Conservation (phyloP, 2,797 vertebrate genomes). For the Enteromius mattozi region DNA sequence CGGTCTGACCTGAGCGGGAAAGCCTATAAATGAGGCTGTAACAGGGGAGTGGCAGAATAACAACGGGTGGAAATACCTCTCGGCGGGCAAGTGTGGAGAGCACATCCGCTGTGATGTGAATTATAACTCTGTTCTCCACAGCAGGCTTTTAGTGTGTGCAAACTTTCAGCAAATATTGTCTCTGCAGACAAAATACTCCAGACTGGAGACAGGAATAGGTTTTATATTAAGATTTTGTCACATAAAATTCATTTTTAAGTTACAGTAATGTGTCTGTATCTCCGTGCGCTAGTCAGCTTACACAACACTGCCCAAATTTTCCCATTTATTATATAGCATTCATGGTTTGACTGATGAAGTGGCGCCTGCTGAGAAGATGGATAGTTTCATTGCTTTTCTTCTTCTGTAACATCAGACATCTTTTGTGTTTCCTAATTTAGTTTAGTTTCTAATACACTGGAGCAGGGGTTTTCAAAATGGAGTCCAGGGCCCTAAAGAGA, state of each 20-base stretch:
- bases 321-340: constrained; percentile 1
- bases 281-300: neutral
- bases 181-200: constrained; percentile 77
- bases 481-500: neutral
- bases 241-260: constrained; percentile 72
- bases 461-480: neutral
- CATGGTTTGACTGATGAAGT: constrained; percentile 28
- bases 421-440: neutral
- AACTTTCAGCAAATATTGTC: constrained; percentile 71
- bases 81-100: constrained; percentile 3
- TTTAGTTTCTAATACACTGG: neutral
- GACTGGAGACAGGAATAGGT: constrained; percentile 67
- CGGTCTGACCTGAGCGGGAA: constrained; percentile 34
- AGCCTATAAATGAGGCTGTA: constrained; percentile 57
- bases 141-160: constrained; percentile 67
- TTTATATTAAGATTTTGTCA: constrained; percentile 75
- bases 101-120: constrained; percentile 67
- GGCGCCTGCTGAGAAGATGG: constrained; percentile 10
- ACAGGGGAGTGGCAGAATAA: constrained; percentile 63
- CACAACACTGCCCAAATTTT: neutral
- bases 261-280: constrained; percentile 50
- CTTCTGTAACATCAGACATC: neutral
- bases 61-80: constrained; percentile 62
- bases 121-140: constrained; percentile 74
- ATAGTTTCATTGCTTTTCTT: constrained; percentile 13